phyloP scores from a whole-genome alignment of 2,113 vertebrate genomes.

The Galeopterus variegatus region DNA sequence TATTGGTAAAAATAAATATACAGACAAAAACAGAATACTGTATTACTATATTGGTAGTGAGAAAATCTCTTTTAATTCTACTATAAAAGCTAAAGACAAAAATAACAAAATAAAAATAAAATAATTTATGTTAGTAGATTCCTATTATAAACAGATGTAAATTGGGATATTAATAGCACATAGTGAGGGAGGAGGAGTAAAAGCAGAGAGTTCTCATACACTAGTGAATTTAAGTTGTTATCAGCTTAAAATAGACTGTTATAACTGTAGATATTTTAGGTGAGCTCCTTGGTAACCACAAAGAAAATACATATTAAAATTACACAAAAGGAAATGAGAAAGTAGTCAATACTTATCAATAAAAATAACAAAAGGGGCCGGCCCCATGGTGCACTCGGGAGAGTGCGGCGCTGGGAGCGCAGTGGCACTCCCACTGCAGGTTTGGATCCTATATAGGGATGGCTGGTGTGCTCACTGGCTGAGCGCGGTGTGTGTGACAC shows the following conservation, averaged over 20 bases:
- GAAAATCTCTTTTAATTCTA: neutral
- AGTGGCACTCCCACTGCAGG: too few relatives aligned
- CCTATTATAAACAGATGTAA: neutral
- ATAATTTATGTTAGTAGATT: neutral
- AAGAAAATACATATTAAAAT: neutral
- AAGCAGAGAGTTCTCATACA: neutral
- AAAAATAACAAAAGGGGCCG: neutral
- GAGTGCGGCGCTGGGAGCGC: too few relatives aligned
- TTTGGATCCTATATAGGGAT: too few relatives aligned
- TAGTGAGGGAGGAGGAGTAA: neutral
- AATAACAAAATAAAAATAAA: neutral
- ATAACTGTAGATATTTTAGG: neutral
- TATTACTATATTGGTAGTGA: neutral
- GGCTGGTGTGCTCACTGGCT: too few relatives aligned
- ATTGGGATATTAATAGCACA: neutral
- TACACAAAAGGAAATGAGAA: neutral
- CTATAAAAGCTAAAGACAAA: neutral
- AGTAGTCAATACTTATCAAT: neutral
- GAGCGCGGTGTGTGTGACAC: too few relatives aligned
- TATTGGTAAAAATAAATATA: neutral
- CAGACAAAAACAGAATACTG: neutral
- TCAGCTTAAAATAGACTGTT: neutral
- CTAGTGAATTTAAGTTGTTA: neutral
- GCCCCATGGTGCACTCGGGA: too few relatives aligned
- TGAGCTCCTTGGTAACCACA: neutral